Base-by-base conservation (phyloP, 92 coral and sea anemone species). In the Virgularia gustaviana region DNA sequence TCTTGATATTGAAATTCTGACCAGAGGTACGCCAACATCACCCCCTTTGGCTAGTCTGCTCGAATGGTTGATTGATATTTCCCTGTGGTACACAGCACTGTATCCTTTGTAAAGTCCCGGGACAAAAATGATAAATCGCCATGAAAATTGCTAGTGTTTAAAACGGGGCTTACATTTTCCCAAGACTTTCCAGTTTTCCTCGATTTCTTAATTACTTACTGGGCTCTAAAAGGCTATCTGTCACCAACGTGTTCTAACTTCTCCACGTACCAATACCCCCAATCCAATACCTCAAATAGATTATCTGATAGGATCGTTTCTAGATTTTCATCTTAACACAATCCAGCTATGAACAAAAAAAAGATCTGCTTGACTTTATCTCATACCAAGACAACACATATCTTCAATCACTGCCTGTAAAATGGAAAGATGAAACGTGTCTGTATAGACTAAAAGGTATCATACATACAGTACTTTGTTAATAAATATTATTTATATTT, bases 361-460 rank as follows among this genome's bases (percentile, higher is more conserved):
- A 49, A 35, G 75, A 68, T 49, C 51, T 68, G 32, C 38, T 68
- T 1, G 55, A 68, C 55, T 49, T 33, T 61, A 68, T 68, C 27
- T 9, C 29, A 24, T 68, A 68, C 39, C n/a, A 22, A 16, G 62
- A 68, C 62, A 34, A 49, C 31, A 55, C 30, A 51, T 68, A 68
- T 32, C 25, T 68, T 32, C 60, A 49, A 32, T 68, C 75, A 7
- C 51, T 68, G 61, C 31, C 11, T 1, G 51, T 15, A 68, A 68
- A 68, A 49, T 68, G 75, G 75, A 68, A 68, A 68, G 75, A 68
- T 34, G 62, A 49, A 30, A 45, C 75, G n/a, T 68, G 41, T 49
- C 62, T 68, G 23, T 68, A 30, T 33, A 32, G 62, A 49, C 44
- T 68, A 0, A 51, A 68, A 68, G 75, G 75, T n/a, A n/a, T n/a